Evolutionary conservation across 64 coral and sea anemone species (phyloP).

Genomic region (Stichodactyla helianthus): DNA sequence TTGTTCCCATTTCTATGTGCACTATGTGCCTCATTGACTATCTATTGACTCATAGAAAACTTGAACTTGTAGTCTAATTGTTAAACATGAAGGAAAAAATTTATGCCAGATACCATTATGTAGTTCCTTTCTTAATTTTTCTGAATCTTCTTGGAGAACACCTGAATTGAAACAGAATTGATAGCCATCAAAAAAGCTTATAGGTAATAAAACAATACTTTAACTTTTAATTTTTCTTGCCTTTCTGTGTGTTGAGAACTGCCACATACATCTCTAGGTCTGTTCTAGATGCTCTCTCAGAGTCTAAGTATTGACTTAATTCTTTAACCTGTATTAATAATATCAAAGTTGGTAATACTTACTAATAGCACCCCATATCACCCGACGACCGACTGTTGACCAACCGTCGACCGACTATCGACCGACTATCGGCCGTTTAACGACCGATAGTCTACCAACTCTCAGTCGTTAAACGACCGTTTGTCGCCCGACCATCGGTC

Average conservation of each 20-base stretch:
- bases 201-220: neutral
- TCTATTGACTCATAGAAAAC: no score
- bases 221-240: slow-evolving; percentile 23
- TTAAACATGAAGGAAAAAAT: neutral
- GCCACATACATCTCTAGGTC: slow-evolving; percentile 99
- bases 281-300: slow-evolving; percentile 91
- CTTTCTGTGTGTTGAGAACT: slow-evolving; percentile 97
- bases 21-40: neutral
- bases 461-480: no score
- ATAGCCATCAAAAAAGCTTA: neutral
- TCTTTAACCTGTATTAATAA: slow-evolving; percentile 62
- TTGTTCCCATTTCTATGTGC: no score
- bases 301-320: slow-evolving; percentile 82
- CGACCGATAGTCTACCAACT: no score
- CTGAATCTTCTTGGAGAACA: slow-evolving; percentile 92
- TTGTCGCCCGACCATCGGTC: no score
- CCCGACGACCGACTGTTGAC: no score
- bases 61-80: no score
- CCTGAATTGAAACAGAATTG: slow-evolving; percentile 35
- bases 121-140: slow-evolving; percentile 92
- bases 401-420: no score
- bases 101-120: slow-evolving; percentile 63
- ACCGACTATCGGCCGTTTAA: no score
- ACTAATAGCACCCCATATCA: no score
- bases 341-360: neutral